Conservation (phyloP, 1,140 invertebrate genomes). For the Procambarus virginalis region DNA sequence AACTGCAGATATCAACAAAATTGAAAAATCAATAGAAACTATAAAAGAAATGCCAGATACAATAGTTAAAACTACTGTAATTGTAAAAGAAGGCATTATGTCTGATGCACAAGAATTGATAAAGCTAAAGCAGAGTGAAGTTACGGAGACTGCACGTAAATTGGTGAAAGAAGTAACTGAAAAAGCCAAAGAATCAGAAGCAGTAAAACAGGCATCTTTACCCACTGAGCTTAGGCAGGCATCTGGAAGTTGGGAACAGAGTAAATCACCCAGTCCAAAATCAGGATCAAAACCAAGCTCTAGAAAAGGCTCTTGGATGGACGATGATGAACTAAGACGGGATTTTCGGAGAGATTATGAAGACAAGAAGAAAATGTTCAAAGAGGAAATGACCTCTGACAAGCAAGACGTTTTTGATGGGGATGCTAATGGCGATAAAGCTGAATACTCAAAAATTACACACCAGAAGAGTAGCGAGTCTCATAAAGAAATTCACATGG, state of each 20-base stretch:
- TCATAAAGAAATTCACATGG: constrained; percentile 65
- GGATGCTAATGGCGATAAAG: constrained; percentile 40
- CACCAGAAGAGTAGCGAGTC: constrained; percentile 64
- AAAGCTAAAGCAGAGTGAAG: constrained; percentile 56
- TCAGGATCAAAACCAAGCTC: constrained; percentile 43
- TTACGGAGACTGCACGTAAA: constrained; percentile 66
- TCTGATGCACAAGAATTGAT: constrained; percentile 71
- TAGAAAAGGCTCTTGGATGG: constrained; percentile 64
- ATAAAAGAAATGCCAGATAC: constrained; percentile 71
- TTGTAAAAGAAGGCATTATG: constrained; percentile 74
- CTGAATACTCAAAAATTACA: neutral
- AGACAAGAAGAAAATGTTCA: constrained; percentile 68
- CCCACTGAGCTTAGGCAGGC: constrained; percentile 18
- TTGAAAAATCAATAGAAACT: constrained; percentile 70
- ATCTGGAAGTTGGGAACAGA: constrained; percentile 25
- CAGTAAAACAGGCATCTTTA: constrained; percentile 69
- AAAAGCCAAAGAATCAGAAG: constrained; percentile 74
- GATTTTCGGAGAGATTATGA: constrained; percentile 63
- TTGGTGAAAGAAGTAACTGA: constrained; percentile 73
- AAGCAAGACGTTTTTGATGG: constrained; percentile 15
- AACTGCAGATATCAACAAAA: constrained; percentile 51
- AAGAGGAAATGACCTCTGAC: constrained; percentile 64
- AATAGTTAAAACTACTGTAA: constrained; percentile 59
- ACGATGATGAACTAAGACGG: constrained; percentile 53
- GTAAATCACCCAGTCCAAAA: constrained; percentile 37